Base-by-base conservation (phyloP, 2,797 vertebrate species). In the Cynopterus sphinx region DNA sequence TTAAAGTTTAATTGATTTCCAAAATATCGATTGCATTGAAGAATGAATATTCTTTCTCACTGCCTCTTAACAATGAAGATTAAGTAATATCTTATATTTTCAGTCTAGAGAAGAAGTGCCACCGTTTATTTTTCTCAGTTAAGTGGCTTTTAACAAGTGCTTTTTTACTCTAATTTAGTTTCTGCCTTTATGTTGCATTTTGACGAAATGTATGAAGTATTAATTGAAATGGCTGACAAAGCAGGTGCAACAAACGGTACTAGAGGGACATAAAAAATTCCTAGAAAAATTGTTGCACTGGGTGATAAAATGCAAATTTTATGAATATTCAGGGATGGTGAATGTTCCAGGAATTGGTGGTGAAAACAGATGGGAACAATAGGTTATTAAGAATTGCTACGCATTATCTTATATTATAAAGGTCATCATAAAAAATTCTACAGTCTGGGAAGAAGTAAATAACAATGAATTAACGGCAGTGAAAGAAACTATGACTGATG, bases 291-390 rank as follows among this genome's bases (percentile, higher is more conserved):
- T 46, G 39, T 67, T 91, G 92, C 39, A 11, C 9, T 61, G 53
- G 15, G 26, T 79, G 61, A 84, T 93, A 83, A 95, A 61, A 96
- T 97, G 84, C 53, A 90, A 87, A 93, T 97, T 94, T 97, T 93
- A 93, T 97, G 87, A 28, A 59, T 73, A 51, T 49, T 51, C 63
- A 57, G 36, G 21, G 91, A 31, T 65, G 68, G 4, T 78, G 87
- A 89, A 63, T 78, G 57, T 65, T 93, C 26, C 59, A 87, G 79
- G 21, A 94, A 87, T 70, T 78, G 22, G 31, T 46, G 28, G 46
- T 68, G 33, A 75, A 91, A 94, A 89, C 92, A 94, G 87, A 97
- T 87, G 74, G 95, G 11, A 89, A 65, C 19, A 59, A 83, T 43
- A 82, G 63, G 57, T 74, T 73, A 68, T 36, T 63, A 31, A 28